Conservation (phyloP, 1,140 invertebrate species). For the Andrena cerasifolii region DNA sequence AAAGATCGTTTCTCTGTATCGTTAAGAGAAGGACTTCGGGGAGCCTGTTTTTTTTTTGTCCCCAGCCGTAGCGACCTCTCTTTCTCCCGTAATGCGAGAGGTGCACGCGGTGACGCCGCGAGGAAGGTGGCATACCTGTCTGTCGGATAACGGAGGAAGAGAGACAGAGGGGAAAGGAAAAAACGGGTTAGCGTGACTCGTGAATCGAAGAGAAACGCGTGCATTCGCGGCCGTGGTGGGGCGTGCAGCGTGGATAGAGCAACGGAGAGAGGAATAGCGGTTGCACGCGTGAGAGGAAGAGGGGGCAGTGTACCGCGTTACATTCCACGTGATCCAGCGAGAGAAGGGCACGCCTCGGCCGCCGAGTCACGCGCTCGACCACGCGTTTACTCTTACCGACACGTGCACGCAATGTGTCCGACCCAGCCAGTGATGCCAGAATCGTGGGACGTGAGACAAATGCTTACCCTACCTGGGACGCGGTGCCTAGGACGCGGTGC, state of each 20-base stretch:
- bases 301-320: slow-evolving; percentile 70
- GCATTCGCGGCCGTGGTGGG: not conserved
- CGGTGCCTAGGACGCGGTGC: too few species aligned
- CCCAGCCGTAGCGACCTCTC: too few species aligned
- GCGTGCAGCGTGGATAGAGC: not conserved
- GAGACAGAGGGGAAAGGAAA: slow-evolving; percentile 12
- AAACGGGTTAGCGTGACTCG: slow-evolving; percentile 48
- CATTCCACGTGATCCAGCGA: slow-evolving; percentile 77
- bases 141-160: slow-evolving; percentile 10
- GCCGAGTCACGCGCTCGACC: slow-evolving; percentile 76
- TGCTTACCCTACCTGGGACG: too few species aligned
- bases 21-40: not conserved
- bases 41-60: not conserved
- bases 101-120: slow-evolving; percentile 13
- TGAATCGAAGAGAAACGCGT: slow-evolving; percentile 31
- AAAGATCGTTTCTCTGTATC: not conserved
- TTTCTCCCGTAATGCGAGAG: slow-evolving; percentile 1
- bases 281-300: slow-evolving; percentile 4
- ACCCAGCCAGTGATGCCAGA: too few species aligned
- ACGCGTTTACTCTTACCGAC: slow-evolving; percentile 72
- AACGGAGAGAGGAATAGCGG: slow-evolving; percentile 26
- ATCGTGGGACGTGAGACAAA: too few species aligned
- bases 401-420: slow-evolving; percentile 65
- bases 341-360: slow-evolving; percentile 75
- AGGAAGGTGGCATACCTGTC: slow-evolving; percentile 37